Base-by-base conservation (phyloP, 37 sponge, comb jelly and placozoan genomes). In the Ephydatia muelleri region DNA sequence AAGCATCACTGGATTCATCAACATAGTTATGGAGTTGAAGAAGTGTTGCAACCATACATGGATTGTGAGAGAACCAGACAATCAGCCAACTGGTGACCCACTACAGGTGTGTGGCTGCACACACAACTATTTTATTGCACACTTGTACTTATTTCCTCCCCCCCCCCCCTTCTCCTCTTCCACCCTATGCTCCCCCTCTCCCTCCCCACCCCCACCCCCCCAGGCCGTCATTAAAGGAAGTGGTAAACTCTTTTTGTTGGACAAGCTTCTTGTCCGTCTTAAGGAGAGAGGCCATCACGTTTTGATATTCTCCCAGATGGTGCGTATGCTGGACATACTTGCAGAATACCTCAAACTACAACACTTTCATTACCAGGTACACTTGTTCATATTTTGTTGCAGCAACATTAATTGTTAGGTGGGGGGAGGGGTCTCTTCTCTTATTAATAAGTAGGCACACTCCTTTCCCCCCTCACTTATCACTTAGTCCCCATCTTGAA, bases 241-340 rank as follows among this genome's bases (percentile, higher is more conserved):
- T 82, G 99, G 99, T 21, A 98, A 98, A 82, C 81, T 98, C 96
- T n/a, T n/a, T n/a, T n/a, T n/a, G 65, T 73, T 98, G 85, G 99
- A 98, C 90, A 98, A 98, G 82, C 84, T 98, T 35, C 88, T 98
- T 76, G 84, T 86, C 0, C 83, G 99, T 30, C 84, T 96, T 78
- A 92, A 89, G 70, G 87, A 91, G 88, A 88, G 70, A 22, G 99
- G 99, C 23, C 91, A 94, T 67, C 83, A 96, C 9, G 99, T 98
- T 0, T 88, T 98, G 65, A 98, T 98, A 77, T 98, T 98, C 94
- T 96, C 96, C 8, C 99, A 98, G 88, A 98, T 98, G 99, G 99
- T n/a, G n/a, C n/a, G n/a, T n/a, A n/a, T n/a, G n/a, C n/a, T n/a
- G n/a, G n/a, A n/a, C n/a, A n/a, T n/a, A 19, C 68, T 98, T 25